Conservation (phyloP, 2,797 vertebrate species). For the Lepilemur septentrionalis region DNA sequence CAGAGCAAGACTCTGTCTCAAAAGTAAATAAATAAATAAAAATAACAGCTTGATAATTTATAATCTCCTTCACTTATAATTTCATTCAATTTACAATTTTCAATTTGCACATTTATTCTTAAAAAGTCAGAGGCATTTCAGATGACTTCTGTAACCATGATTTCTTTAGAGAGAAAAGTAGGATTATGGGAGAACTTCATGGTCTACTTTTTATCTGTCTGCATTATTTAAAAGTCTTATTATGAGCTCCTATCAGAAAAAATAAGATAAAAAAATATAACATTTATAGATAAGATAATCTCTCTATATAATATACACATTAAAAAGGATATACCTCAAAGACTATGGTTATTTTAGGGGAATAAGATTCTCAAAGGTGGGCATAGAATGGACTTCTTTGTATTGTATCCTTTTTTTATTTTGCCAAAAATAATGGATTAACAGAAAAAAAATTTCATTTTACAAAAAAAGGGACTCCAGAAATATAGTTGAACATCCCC, state of each 20-base stretch:
- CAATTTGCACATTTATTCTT: not conserved
- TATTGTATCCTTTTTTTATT: not conserved
- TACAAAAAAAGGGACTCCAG: not conserved
- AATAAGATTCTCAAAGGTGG: not conserved
- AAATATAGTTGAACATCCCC: not conserved
- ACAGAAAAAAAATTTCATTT: not conserved
- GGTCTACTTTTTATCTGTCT: not conserved
- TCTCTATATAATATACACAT: not conserved
- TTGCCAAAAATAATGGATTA: not conserved
- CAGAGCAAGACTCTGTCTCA: no score
- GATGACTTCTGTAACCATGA: not conserved
- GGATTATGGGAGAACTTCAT: not conserved
- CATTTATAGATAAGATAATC: not conserved
- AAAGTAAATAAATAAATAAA: no score
- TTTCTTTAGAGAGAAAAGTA: not conserved
- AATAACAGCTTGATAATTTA: not conserved
- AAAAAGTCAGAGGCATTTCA: constrained; percentile 13
- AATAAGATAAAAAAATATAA: not conserved
- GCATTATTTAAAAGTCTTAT: not conserved
- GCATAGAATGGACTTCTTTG: not conserved
- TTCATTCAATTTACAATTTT: not conserved
- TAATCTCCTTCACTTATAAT: not conserved
- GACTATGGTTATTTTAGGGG: not conserved
- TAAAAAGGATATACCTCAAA: not conserved
- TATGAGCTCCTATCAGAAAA: not conserved